phyloP scores from a whole-genome alignment of 2,797 vertebrate genomes.

The Anomalospiza imberbis region DNA sequence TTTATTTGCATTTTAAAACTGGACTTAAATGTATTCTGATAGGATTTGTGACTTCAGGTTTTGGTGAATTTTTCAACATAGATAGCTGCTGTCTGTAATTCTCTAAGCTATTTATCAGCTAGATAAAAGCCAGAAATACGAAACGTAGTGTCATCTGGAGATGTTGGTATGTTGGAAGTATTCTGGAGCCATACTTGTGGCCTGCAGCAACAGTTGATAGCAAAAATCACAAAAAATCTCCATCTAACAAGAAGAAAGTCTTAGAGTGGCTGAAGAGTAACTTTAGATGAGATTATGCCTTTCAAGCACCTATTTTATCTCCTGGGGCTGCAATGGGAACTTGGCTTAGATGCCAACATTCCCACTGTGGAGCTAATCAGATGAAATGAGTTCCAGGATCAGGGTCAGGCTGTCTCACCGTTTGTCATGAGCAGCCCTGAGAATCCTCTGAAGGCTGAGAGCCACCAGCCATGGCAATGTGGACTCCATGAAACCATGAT shows the following conservation, averaged over 20 bases:
- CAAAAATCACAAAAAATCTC: neutral
- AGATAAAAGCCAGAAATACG: neutral
- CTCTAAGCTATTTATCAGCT: neutral
- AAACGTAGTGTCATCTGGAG: neutral
- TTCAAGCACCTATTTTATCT: neutral
- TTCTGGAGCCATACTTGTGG: neutral
- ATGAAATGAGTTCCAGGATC: neutral
- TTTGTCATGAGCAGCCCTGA: neutral
- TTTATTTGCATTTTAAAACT: neutral
- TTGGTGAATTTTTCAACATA: neutral
- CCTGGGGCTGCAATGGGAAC: neutral
- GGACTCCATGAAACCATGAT: neutral
- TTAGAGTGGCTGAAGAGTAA: neutral
- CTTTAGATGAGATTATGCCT: neutral
- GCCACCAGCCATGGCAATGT: neutral
- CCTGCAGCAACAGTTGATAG: neutral
- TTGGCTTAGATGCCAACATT: neutral
- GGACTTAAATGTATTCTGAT: neutral
- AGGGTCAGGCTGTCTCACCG: neutral
- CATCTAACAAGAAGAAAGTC: neutral
- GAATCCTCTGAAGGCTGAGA: neutral
- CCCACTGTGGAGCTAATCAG: neutral
- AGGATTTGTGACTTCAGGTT: neutral
- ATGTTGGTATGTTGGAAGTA: neutral
- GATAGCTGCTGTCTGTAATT: neutral